Evolutionary conservation across 2,113 vertebrate genomes (phyloP), one percentile per base, ranked within the genome.

Genomic region (Lichenostomus cassidix): DNA sequence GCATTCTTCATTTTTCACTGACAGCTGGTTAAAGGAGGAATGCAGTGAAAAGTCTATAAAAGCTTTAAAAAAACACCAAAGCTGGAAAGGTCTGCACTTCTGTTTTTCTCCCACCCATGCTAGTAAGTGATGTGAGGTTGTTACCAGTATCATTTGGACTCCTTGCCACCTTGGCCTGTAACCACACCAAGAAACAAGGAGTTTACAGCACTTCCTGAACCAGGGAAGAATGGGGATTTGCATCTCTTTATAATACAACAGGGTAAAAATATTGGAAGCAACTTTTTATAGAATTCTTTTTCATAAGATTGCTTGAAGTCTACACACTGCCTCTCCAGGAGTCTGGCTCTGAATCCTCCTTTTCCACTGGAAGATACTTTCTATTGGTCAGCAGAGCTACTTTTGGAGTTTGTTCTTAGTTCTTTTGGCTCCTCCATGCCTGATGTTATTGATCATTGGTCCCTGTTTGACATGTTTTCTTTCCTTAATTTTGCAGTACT

Each of bases 1-100:
- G 82, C 95, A 94, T 94, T 94, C 97, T 88, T 97, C 96, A 96
- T 90, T 92, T 84, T 94, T 94, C 87, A n/a, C 62, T 97, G 97
- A 97, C 97, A 98, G 97, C 85, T 78, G 82, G 94, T 59, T 77
- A 75, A 59, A 83, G n/a, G 52, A 97, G 92, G 96, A 97, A 97
- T 94, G 95, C 63, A 65, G 18, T 63, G 33, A 83, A 86, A 79
- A 63, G 70, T 90, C 95, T 88, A 79, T 74, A 78, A 92, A 92
- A 85, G 83, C 81, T 85, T 93, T 55, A 6, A 42, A 73, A 89
- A 87, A 92, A 18, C 9, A 15, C 29, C 53, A 64, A 46, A 53
- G 27, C 87, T 52, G 75, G 74, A 64, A 22, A 80, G 7, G 64
- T 90, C 87, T 94, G 23, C 37, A 60, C 78, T 87, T 80, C 83